Evolutionary conservation across 2,113 vertebrate genomes (phyloP).

Genomic region (Falco punctatus): DNA sequence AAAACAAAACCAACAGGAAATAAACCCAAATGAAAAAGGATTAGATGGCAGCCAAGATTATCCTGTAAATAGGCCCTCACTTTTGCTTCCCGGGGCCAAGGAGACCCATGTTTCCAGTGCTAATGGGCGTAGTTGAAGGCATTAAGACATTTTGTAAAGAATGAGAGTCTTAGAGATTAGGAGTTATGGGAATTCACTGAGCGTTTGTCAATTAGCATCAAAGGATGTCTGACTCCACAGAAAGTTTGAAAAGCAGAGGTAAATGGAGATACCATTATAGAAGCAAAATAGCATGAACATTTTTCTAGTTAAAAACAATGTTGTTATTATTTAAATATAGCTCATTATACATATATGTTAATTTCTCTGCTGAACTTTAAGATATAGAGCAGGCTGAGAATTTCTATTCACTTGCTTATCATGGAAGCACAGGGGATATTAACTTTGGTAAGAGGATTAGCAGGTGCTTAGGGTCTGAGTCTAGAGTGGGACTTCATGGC

Average conservation of each 20-base stretch:
- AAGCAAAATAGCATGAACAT: not conserved
- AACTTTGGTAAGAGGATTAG: conserved; percentile 65
- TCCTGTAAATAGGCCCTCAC: not conserved
- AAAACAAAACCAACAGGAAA: conserved; percentile 29
- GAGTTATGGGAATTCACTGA: conserved; percentile 24
- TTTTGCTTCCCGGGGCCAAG: not conserved
- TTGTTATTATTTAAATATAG: conserved; percentile 24
- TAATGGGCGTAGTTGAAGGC: conserved; percentile 39
- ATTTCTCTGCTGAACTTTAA: conserved; percentile 52
- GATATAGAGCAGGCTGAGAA: conserved; percentile 30
- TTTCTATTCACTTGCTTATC: conserved; percentile 57
- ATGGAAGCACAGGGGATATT: conserved; percentile 47
- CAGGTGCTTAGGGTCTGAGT: not conserved
- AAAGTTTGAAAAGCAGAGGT: conserved; percentile 25
- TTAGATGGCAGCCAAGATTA: not conserved
- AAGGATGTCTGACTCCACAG: conserved; percentile 33
- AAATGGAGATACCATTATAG: conserved; percentile 11
- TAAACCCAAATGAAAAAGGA: conserved; percentile 26
- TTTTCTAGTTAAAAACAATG: conserved; percentile 35
- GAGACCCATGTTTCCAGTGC: conserved; percentile 17
- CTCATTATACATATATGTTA: conserved; percentile 34
- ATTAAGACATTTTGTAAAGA: conserved; percentile 56
- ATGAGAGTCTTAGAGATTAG: conserved; percentile 49
- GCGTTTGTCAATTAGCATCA: conserved; percentile 21
- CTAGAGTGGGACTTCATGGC: not conserved